These are phyloP conservation scores for Spongia lamella DNA, from an alignment of 37 sponge, comb jelly and placozoan species.

Conservation along the genomic window DNA sequence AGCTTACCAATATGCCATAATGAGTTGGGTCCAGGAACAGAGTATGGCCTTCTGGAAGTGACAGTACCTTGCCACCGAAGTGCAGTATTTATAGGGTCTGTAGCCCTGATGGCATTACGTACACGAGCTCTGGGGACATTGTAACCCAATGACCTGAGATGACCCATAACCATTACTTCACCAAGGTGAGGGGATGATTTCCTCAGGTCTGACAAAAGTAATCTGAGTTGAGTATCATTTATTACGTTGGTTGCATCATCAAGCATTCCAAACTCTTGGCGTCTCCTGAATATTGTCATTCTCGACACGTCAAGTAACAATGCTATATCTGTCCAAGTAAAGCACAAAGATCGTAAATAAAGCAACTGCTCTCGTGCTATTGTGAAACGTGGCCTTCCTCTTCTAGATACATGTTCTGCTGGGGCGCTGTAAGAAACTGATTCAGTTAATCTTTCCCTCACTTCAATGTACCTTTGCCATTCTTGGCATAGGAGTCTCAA, in stretches of 20 bases:
- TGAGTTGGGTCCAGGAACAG: slow-evolving; percentile 47
- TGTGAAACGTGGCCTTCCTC: slow-evolving; percentile 31
- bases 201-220: not conserved
- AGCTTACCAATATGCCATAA: slow-evolving; percentile 59
- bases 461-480: slow-evolving; percentile 32
- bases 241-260: not conserved
- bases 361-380: slow-evolving; percentile 9
- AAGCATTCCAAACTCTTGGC: not conserved
- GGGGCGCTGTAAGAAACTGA: slow-evolving; percentile 20
- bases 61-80: slow-evolving; percentile 17
- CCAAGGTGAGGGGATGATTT: slow-evolving; percentile 26
- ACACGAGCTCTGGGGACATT: slow-evolving; percentile 12
- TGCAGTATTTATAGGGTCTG: slow-evolving; percentile 30
- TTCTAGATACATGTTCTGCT: not conserved
- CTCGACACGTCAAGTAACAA: too few relatives aligned
- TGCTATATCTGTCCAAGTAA: too few relatives aligned
- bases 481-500: slow-evolving; percentile 5
- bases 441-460: too few relatives aligned
- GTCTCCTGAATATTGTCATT: too few relatives aligned
- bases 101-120: not conserved
- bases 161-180: slow-evolving; percentile 29
- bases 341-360: too few relatives aligned
- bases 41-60: slow-evolving; percentile 23
- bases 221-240: slow-evolving; percentile 12
- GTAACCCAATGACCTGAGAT: slow-evolving; percentile 1